Conservation (phyloP, 2,888 invertebrate genomes). For the Metacarcinus magister region DNA sequence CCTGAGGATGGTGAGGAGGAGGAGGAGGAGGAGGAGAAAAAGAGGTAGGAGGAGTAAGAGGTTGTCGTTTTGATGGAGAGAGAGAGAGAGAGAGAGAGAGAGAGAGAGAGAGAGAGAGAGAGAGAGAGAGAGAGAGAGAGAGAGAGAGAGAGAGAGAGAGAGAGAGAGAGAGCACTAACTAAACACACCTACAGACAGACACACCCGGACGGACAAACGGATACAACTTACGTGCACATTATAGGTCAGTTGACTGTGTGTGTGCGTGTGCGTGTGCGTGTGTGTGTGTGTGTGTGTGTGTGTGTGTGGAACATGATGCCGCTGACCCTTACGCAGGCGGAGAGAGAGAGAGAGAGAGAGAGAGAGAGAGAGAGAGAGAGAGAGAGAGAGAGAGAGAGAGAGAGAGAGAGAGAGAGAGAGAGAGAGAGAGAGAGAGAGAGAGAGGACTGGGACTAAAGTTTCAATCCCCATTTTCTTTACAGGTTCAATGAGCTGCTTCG, state of each 20-base stretch:
- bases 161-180: too few relatives aligned
- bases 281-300: too few relatives aligned
- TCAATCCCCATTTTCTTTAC: too few relatives aligned
- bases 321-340: background rate
- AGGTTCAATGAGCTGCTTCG: too few relatives aligned
- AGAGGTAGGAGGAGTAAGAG: background rate
- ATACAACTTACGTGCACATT: background rate
- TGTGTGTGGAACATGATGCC: background rate
- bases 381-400: background rate
- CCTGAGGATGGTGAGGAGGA: background rate
- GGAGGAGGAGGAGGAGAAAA: background rate
- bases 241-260: background rate
- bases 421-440: background rate
- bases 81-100: background rate
- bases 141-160: background rate
- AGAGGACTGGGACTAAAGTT: too few relatives aligned
- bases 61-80: background rate
- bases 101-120: background rate
- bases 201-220: too few relatives aligned
- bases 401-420: background rate
- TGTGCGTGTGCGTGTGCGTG: background rate
- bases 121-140: background rate
- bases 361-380: too few relatives aligned
- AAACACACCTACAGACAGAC: too few relatives aligned
- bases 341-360: too few relatives aligned